Conservation (phyloP, 2,797 vertebrate species). For the Emydoidea blandingii region DNA sequence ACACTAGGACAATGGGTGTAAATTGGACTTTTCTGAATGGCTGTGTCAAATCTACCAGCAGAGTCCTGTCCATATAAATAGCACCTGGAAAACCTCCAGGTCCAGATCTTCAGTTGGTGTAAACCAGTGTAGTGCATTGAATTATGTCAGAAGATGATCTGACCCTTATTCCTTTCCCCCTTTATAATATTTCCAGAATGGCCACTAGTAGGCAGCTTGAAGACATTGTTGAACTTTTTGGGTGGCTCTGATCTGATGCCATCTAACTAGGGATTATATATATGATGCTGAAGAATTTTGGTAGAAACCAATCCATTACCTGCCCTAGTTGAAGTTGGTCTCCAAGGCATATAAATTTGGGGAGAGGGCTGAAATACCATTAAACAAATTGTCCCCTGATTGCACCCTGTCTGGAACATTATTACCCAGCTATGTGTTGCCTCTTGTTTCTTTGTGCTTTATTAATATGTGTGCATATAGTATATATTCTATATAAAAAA, state of each 20-base stretch:
- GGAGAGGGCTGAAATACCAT: neutral
- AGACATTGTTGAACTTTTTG: neutral
- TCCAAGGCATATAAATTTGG: neutral
- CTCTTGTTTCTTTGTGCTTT: neutral
- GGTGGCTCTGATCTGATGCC: slow-evolving; percentile 15
- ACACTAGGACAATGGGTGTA: neutral
- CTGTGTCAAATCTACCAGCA: neutral
- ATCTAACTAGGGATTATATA: neutral
- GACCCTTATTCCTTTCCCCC: slow-evolving; percentile 9
- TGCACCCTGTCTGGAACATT: neutral
- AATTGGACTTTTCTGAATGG: neutral
- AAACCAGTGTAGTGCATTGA: neutral
- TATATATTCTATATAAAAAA: neutral
- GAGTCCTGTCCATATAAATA: neutral
- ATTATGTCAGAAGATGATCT: neutral
- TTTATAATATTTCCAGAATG: neutral
- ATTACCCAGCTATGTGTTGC: neutral
- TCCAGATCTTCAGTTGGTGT: neutral
- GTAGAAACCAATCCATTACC: neutral
- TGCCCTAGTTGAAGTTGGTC: neutral
- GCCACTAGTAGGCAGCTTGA: neutral
- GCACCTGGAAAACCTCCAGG: neutral
- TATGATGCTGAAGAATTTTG: slow-evolving; percentile 16
- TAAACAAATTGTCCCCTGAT: neutral
- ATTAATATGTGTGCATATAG: neutral